Evolutionary conservation across 2,797 vertebrate species (phyloP).

Genomic region (Gastrophryne carolinensis): DNA sequence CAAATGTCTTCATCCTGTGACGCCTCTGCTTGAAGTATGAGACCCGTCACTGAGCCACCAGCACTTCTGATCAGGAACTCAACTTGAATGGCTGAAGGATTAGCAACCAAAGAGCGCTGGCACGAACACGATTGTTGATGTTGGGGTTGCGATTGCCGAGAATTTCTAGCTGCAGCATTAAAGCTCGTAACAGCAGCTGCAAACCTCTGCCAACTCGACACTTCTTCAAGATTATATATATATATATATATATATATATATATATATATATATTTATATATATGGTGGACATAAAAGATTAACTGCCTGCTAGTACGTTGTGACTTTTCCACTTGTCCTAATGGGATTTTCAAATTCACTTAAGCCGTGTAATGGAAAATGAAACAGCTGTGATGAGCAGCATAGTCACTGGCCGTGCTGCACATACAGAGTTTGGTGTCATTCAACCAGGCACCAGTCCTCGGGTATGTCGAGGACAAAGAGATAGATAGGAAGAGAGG

Average conservation of each 20-base stretch:
- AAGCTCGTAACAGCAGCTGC: slow-evolving; percentile 3
- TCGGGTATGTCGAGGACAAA: not conserved
- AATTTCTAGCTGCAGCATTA: not conserved
- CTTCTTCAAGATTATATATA: not conserved
- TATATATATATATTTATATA: too few species aligned
- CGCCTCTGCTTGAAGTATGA: slow-evolving; percentile 14
- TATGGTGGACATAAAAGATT: not conserved
- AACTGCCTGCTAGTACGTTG: not conserved
- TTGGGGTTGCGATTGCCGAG: too few species aligned
- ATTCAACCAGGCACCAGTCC: not conserved
- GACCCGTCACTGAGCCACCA: slow-evolving; percentile 16
- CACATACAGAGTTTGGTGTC: not conserved
- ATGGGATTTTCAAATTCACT: slow-evolving; percentile 14
- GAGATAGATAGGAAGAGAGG: not conserved
- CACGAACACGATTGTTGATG: not conserved
- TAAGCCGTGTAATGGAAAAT: slow-evolving; percentile 19
- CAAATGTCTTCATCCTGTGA: slow-evolving; percentile 14
- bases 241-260: too few species aligned
- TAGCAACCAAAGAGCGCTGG: not conserved
- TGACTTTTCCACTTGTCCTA: slow-evolving; percentile 23
- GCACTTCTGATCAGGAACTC: slow-evolving; percentile 8
- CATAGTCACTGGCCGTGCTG: not conserved
- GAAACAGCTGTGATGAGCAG: slow-evolving; percentile 11
- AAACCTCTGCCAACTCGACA: not conserved
- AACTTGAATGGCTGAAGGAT: slow-evolving; percentile 15